These are phyloP conservation scores for Temnothorax unifasciatus DNA, from an alignment of 2,888 invertebrate species.

Conservation along the genomic window DNA sequence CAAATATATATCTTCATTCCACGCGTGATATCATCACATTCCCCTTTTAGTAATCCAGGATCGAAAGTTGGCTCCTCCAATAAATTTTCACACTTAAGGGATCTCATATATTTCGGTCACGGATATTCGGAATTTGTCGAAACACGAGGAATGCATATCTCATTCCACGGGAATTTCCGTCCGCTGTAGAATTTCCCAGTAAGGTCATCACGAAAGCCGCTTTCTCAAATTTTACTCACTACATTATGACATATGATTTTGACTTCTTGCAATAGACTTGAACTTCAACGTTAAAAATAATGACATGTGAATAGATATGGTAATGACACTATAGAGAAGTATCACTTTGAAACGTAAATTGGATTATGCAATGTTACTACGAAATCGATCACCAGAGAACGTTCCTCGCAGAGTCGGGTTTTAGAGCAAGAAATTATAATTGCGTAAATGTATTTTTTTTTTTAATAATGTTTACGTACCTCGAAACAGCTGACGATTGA, in stretches of 20 bases:
- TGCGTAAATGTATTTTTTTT: neutral
- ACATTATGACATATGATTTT: neutral
- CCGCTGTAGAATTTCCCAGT: neutral
- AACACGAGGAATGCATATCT: neutral
- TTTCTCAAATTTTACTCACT: neutral
- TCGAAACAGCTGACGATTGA: neutral
- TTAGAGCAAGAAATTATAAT: neutral
- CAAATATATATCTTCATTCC: neutral
- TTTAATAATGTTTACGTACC: neutral
- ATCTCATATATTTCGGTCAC: neutral
- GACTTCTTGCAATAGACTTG: neutral
- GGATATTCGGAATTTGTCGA: neutral
- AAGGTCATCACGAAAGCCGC: neutral
- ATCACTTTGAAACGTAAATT: neutral
- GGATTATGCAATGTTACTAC: conserved; percentile 8
- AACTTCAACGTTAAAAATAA: neutral
- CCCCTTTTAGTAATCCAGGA: neutral
- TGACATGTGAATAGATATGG: neutral
- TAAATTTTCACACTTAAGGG: neutral
- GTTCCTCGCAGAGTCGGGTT: neutral
- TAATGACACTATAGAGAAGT: neutral
- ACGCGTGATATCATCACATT: too few species aligned
- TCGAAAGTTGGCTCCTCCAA: neutral
- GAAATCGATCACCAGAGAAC: neutral
- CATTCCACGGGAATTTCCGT: neutral